Percentiles rank a stretch among this genome's conserved stretches.
Conservation (phyloP, 2,888 invertebrate species). For the Metallyticus violacea region DNA sequence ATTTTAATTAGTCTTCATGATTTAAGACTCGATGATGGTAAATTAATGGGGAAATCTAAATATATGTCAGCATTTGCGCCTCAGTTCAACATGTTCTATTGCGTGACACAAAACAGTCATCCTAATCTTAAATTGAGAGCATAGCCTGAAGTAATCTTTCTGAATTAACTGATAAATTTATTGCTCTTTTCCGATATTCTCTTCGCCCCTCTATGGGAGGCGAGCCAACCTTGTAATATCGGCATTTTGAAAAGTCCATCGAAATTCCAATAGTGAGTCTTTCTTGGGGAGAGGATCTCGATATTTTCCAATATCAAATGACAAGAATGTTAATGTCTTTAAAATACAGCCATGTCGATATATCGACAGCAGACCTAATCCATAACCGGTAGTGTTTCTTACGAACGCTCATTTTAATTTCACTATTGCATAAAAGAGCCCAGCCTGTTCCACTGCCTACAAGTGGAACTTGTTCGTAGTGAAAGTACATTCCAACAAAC, state of each 20-base stretch:
- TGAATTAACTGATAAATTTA: too few species aligned
- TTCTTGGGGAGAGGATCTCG: background rate
- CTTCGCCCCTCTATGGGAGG: background rate
- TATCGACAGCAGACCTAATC: background rate
- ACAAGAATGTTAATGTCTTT: background rate
- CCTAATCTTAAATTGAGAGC: too few species aligned
- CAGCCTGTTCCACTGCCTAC: background rate
- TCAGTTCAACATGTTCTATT: too few species aligned
- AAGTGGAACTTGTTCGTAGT: background rate
- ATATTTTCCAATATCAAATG: background rate
- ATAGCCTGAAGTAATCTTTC: too few species aligned
- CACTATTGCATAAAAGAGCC: background rate
- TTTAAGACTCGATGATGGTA: too few species aligned
- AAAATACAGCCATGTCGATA: background rate
- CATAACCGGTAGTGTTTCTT: background rate
- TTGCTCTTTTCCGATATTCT: background rate
- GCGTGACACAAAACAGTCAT: too few species aligned
- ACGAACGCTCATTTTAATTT: background rate
- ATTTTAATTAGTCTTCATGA: too few species aligned
- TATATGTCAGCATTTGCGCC: too few species aligned
- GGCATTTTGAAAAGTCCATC: background rate
- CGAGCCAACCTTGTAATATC: background rate
- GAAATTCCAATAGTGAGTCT: background rate
- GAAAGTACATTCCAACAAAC: background rate
- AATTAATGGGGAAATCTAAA: too few species aligned